These are phyloP conservation scores for Epinephelus coioides DNA, from an alignment of 2,797 vertebrate species.

Conservation along the genomic window DNA sequence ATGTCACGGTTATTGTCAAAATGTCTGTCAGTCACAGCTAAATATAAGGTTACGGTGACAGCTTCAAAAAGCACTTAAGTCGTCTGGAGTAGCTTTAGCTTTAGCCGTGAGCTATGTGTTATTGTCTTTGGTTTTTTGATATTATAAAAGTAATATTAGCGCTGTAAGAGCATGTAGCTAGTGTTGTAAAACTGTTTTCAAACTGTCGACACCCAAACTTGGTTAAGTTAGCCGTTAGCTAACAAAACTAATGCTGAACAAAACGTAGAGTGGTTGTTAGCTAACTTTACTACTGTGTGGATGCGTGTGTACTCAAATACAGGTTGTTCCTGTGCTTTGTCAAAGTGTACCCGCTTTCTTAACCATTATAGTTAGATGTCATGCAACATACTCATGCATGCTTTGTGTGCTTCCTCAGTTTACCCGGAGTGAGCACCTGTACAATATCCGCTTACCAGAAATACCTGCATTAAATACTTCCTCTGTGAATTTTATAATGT, in stretches of 20 bases:
- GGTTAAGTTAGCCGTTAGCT: slow-evolving; percentile 25
- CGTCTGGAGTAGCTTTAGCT: not conserved
- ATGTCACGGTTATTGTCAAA: slow-evolving; percentile 19
- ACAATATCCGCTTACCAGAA: not conserved
- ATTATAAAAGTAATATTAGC: not conserved
- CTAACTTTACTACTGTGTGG: not conserved
- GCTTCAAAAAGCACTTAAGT: slow-evolving; percentile 8
- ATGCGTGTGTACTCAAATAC: too few species aligned
- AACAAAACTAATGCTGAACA: not conserved
- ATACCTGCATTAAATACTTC: too few species aligned
- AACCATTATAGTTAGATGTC: not conserved
- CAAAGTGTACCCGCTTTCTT: not conserved
- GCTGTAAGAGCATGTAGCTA: not conserved
- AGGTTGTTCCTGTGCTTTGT: not conserved
- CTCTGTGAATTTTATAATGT: not conserved
- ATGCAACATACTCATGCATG: too few species aligned
- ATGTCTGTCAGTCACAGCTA: slow-evolving; percentile 29
- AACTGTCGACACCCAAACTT: not conserved
- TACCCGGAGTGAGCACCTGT: not conserved
- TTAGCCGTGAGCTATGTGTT: not conserved
- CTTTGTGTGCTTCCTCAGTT: slow-evolving; percentile 18
- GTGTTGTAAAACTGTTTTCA: not conserved
- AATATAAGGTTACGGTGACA: slow-evolving; percentile 24
- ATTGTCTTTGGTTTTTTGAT: accelerated
- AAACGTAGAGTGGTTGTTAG: too few species aligned